Conservation (phyloP, 2,888 invertebrate genomes). For the Yponomeuta malinellus region DNA sequence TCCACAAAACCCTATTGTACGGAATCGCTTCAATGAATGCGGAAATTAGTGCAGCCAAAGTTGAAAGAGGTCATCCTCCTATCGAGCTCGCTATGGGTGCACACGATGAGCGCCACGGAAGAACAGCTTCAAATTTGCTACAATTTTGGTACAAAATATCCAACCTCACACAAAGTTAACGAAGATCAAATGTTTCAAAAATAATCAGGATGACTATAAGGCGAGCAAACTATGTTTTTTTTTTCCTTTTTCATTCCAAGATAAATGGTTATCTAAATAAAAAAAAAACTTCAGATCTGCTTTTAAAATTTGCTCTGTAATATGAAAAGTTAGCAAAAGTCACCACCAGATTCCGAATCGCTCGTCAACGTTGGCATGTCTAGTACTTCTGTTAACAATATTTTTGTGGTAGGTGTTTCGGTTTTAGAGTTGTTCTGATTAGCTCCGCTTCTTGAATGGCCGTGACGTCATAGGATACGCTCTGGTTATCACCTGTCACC, state of each 20-base stretch:
- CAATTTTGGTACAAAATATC: no score
- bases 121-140: neutral
- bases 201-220: no score
- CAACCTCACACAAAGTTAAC: no score
- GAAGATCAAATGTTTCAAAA: no score
- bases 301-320: no score
- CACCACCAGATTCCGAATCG: no score
- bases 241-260: no score
- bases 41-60: constrained; percentile 9
- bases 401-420: constrained; percentile 9
- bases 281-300: no score
- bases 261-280: no score
- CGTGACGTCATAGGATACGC: constrained; percentile 54
- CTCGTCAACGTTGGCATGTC: no score
- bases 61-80: constrained; percentile 14
- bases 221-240: no score
- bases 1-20: neutral
- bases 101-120: neutral
- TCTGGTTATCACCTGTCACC: constrained; percentile 58
- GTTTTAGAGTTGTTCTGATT: constrained; percentile 16
- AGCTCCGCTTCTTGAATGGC: constrained; percentile 36
- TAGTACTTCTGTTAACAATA: neutral
- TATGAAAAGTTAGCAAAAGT: no score
- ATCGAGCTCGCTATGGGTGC: constrained; percentile 10
- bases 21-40: constrained; percentile 11